These are phyloP conservation scores for Rhinatrema bivittatum DNA, from an alignment of 2,797 vertebrate species.

Conservation along the genomic window DNA sequence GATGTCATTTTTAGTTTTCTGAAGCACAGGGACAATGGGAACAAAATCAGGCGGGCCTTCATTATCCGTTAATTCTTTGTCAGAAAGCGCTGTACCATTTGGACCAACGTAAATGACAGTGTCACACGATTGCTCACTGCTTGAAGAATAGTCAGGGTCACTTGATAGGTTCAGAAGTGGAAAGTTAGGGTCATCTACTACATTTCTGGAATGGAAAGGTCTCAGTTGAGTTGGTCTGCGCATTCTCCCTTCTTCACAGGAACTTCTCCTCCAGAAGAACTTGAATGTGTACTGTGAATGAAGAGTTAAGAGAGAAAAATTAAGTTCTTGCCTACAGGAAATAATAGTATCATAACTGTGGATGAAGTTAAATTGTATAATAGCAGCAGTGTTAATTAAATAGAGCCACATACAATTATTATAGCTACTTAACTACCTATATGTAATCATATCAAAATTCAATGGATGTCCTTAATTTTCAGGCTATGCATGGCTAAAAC, in stretches of 20 bases:
- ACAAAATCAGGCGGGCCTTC: slow-evolving; percentile 82
- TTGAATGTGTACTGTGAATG: slow-evolving; percentile 77
- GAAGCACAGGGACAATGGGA: slow-evolving; percentile 88
- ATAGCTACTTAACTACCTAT: too few relatives aligned
- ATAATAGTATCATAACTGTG: neutral
- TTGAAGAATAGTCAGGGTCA: slow-evolving; percentile 82
- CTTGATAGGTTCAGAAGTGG: slow-evolving; percentile 71
- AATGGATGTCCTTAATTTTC: too few relatives aligned
- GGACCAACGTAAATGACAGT: slow-evolving; percentile 89
- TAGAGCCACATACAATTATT: too few relatives aligned
- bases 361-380: neutral
- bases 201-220: slow-evolving; percentile 78
- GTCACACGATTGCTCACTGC: slow-evolving; percentile 92
- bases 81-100: slow-evolving; percentile 72
- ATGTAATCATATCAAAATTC: too few relatives aligned
- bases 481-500: too few relatives aligned
- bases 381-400: too few relatives aligned
- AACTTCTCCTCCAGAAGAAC: slow-evolving; percentile 88
- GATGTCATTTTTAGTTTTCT: slow-evolving; percentile 66
- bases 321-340: slow-evolving; percentile 4
- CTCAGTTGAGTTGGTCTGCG: slow-evolving; percentile 73
- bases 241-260: slow-evolving; percentile 81
- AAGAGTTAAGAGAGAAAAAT: neutral
- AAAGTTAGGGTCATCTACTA: slow-evolving; percentile 71
- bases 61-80: slow-evolving; percentile 77